Evolutionary conservation across 1,140 invertebrate genomes (phyloP), one percentile per base, ranked within the genome.

Genomic region (Pseudachorutes palmiensis): DNA sequence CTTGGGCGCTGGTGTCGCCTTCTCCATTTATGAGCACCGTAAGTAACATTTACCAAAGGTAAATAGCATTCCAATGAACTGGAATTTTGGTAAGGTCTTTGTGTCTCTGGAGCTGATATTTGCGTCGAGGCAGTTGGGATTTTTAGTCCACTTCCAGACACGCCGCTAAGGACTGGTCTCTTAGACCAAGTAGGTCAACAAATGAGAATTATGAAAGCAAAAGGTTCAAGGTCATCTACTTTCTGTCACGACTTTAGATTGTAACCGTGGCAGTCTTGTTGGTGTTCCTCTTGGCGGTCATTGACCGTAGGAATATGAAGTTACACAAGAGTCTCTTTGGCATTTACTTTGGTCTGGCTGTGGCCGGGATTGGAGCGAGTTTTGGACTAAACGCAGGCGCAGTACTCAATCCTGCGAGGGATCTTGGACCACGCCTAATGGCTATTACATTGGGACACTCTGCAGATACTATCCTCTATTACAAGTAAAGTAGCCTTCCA

Each of bases 331-430:
- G 29, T 24, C 45, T 62, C 16, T 31, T 62, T 31, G n/a, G 59
- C 2, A 28, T 62, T 22, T 49, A 51, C 30, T 29, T 68, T 22
- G 36, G 48, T 2, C 29, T 64, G n/a, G 33, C 51, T 2, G 62
- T 68, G 30, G 32, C 32, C 24, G 61, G 28, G 9, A 31, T 68
- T 28, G 28, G 2, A 12, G 24, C 48, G 2, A n/a, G 57, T 12
- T 51, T 51, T 31, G 61, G 63, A 5, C 5, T 16, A 22, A 24
- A 65, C 22, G 45, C 41, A 12, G 63, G 63, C 3, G 63, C 5
- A 26, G 45, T 57, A 3, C 63, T 70, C 31, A 70, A 70, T 58
- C 68, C 68, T n/a, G 68, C 68, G 1, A 49, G 68, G 28, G 68
- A 70, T 32, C 12, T 70, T 2, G 19, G 24, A 12, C 64, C 68